These are phyloP conservation scores for Neria commutata DNA, from an alignment of 2,888 invertebrate species.

Conservation along the genomic window DNA sequence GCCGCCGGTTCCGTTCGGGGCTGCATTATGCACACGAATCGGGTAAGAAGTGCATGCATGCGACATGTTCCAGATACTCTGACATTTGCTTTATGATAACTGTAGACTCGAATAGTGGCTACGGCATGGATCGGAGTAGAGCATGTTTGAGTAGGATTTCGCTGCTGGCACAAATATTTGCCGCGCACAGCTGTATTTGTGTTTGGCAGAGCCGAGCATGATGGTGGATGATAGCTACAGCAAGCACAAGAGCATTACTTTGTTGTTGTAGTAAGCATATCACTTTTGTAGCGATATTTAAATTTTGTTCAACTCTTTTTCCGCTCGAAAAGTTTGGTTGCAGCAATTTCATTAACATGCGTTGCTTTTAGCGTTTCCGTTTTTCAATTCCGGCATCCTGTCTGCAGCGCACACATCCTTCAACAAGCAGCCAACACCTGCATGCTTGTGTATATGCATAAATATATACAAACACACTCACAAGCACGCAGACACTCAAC, in stretches of 20 bases:
- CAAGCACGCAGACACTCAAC: not conserved
- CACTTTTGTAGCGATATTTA: not conserved
- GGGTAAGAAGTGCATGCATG: too few species aligned
- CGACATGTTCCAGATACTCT: conserved; percentile 21
- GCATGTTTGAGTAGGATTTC: too few species aligned
- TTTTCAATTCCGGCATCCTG: conserved; percentile 2
- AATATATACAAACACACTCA: not conserved
- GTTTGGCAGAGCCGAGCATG: not conserved
- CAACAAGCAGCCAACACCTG: not conserved
- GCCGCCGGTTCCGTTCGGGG: too few species aligned
- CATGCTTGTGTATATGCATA: too few species aligned
- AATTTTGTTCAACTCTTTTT: not conserved
- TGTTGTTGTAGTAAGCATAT: not conserved
- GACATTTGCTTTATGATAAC: conserved; percentile 13
- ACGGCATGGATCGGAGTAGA: too few species aligned
- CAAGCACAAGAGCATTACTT: not conserved
- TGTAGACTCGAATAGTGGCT: not conserved
- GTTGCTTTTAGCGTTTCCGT: not conserved
- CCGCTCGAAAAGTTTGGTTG: not conserved
- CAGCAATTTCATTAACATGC: not conserved
- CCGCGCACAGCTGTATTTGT: too few species aligned
- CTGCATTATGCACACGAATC: too few species aligned
- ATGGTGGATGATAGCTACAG: not conserved
- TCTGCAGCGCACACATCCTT: not conserved
- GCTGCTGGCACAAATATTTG: too few species aligned